Base-by-base conservation (phyloP, 2,888 invertebrate species). In the Ectropis crepuscularia region DNA sequence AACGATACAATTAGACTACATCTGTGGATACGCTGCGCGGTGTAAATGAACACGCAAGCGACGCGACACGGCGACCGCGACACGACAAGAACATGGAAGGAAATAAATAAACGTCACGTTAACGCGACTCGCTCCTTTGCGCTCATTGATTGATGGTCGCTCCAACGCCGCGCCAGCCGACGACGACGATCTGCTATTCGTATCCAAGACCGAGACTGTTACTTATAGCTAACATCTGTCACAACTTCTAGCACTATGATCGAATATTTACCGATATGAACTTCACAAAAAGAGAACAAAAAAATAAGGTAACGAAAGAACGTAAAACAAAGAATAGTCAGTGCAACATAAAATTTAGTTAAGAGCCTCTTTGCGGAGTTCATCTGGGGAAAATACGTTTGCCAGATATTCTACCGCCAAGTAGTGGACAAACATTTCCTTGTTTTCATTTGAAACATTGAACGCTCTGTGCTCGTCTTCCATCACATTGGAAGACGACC, bases 101-200 rank as follows among this genome's bases (percentile, higher is more conserved):
- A 85, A 87, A 91, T 92, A 90, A 89, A 92, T 92, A 89, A 89
- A 89, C 83, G 90, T 88, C 90, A 86, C 81, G 82, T 87, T 89
- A 86, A 79, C 81, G 74, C 76, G 78, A 74, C 70, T 69, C 72
- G 79, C 78, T 77, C 67, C 75, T 79, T 68, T 78, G 67, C 79
- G 76, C 81, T 79, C 79, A 80, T 79, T 90, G 90, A 90, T 87
- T 89, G 90, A 91, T 86, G 84, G 83, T 85, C 76, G 75, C 77
- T 77, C 73, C 74, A 81, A 85, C 76, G 75, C 77, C 78, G 73
- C 74, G 81, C 84, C 76, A 81, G 84, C 73, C 78, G 82, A 83
- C 77, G 74, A 73, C 76, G 75, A 73, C 70, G 74, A 73, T 67
- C 67, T 68, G 58, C 74, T 74, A 73, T 77, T 74, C 73, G 77